A percentile compares a stretch with the other conserved stretches of the same genome.
phyloP scores from a whole-genome alignment of 2,888 invertebrate genomes.

The Balanococcus diminutus region DNA sequence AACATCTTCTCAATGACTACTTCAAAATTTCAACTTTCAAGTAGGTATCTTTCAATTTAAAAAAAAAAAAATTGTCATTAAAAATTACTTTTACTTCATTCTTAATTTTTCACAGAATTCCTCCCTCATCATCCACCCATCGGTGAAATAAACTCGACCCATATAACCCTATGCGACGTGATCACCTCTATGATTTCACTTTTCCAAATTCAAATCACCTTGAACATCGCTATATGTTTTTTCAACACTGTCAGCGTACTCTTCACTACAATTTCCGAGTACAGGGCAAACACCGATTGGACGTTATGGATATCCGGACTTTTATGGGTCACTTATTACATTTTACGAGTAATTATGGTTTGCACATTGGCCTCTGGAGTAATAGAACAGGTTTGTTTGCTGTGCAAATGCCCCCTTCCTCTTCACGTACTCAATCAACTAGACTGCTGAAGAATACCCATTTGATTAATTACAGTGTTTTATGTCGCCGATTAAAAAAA shows the following conservation, averaged over 20 bases:
- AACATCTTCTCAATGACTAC: not conserved
- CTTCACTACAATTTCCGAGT: slow-evolving; percentile 55
- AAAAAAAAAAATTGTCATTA: not conserved
- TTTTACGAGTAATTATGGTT: slow-evolving; percentile 45
- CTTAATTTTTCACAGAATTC: not conserved
- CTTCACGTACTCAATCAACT: not conserved
- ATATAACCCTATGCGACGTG: not conserved
- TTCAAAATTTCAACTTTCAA: not conserved
- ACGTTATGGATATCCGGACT: slow-evolving; percentile 41
- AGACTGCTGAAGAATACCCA: not conserved
- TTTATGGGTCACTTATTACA: slow-evolving; percentile 52
- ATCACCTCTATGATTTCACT: not conserved
- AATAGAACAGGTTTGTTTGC: not conserved
- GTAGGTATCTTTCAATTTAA: not conserved
- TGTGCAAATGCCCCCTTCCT: not conserved
- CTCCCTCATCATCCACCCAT: not conserved
- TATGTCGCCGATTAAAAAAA: slow-evolving; percentile 14
- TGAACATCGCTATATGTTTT: slow-evolving; percentile 54
- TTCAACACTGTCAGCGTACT: slow-evolving; percentile 56
- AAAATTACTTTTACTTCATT: not conserved
- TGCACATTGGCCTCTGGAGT: slow-evolving; percentile 45
- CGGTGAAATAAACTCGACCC: not conserved
- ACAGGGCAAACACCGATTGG: slow-evolving; percentile 47
- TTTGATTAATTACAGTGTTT: slow-evolving; percentile 20
- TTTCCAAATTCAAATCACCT: slow-evolving; percentile 53